These are phyloP conservation scores for Cheilosia soror DNA, from an alignment of 2,888 invertebrate species.

Conservation along the genomic window DNA sequence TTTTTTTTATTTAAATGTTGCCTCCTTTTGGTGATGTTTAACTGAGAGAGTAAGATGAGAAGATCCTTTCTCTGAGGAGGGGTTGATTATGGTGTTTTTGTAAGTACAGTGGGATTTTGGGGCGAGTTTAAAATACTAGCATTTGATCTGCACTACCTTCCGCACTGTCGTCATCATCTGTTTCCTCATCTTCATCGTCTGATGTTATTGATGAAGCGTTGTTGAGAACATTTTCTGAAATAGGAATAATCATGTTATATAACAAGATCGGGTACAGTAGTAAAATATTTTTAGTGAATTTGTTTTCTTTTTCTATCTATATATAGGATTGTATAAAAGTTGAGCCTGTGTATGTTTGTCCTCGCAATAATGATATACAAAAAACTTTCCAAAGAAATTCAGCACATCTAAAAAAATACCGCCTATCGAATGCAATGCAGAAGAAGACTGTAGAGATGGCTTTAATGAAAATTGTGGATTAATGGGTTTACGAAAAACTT, in stretches of 20 bases:
- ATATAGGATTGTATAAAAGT: too few species aligned
- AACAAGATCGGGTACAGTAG: too few species aligned
- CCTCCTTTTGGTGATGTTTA: slow-evolving; percentile 27
- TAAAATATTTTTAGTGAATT: too few species aligned
- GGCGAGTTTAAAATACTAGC: slow-evolving; percentile 87
- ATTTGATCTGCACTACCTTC: slow-evolving; percentile 92
- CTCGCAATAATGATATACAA: too few species aligned
- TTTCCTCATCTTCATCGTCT: slow-evolving; percentile 91
- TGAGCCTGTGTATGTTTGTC: too few species aligned
- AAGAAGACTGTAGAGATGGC: too few species aligned
- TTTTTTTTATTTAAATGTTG: slow-evolving; percentile 47
- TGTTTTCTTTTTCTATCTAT: too few species aligned
- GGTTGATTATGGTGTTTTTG: slow-evolving; percentile 52
- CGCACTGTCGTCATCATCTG: slow-evolving; percentile 88
- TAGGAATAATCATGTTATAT: background rate
- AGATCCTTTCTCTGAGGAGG: slow-evolving; percentile 32
- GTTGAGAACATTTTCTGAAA: slow-evolving; percentile 84
- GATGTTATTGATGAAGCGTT: slow-evolving; percentile 86
- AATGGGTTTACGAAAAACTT: too few species aligned
- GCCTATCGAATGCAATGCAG: too few species aligned
- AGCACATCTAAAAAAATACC: too few species aligned
- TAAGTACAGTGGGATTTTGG: slow-evolving; percentile 44
- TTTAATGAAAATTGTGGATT: too few species aligned
- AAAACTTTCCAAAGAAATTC: too few species aligned
- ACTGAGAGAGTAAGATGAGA: slow-evolving; percentile 36